Percentiles rank a stretch among this genome's conserved stretches.
Conservation (phyloP, 2,797 vertebrate genomes). For the Tamandua tetradactyla region DNA sequence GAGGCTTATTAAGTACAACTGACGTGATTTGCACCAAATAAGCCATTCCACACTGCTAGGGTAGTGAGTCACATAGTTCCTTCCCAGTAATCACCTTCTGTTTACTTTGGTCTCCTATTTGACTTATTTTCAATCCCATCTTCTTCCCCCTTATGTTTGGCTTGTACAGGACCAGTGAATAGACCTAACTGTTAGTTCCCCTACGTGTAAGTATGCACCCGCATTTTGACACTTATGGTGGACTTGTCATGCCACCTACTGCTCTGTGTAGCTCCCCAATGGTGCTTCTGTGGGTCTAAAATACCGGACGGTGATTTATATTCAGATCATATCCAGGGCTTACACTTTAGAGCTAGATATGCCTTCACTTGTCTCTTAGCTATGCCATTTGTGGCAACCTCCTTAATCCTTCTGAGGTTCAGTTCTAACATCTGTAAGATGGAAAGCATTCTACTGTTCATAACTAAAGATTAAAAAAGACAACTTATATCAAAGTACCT, state of each 20-base stretch:
- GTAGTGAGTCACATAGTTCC: not conserved
- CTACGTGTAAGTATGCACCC: not conserved
- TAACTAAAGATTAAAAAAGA: not conserved
- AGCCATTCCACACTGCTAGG: not conserved
- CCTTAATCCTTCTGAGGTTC: not conserved
- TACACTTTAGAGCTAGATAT: not conserved
- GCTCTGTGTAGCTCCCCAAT: not conserved
- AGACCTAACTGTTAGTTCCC: not conserved
- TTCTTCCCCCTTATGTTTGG: not conserved
- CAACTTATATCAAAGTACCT: not conserved
- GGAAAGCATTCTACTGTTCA: not conserved
- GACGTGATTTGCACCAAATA: not conserved
- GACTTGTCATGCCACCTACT: not conserved
- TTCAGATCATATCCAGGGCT: not conserved
- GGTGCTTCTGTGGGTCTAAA: not conserved
- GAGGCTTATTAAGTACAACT: not conserved
- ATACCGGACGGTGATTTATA: not conserved
- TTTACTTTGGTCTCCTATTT: constrained; percentile 38
- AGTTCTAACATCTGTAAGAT: not conserved
- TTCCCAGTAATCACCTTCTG: not conserved
- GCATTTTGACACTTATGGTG: not conserved
- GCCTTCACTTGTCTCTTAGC: not conserved
- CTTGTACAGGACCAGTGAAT: not conserved
- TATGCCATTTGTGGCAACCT: not conserved
- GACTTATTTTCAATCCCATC: constrained; percentile 31